phyloP scores from a whole-genome alignment of 2,888 invertebrate genomes.

The Chymomyza procnemis region DNA sequence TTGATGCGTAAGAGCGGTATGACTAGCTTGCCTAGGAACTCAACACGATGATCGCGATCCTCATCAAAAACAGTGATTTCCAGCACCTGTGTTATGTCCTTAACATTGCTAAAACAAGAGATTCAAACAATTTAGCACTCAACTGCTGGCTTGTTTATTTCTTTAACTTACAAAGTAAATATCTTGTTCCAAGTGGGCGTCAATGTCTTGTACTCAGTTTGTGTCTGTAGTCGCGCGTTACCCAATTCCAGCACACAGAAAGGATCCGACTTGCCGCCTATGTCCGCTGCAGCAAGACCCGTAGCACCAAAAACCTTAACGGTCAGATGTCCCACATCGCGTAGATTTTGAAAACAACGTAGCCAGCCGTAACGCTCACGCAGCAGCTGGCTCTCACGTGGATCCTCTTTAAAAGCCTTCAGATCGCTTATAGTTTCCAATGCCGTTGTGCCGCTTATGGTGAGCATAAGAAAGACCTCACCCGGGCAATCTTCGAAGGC shows the following conservation, averaged over 20 bases:
- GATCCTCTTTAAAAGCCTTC: conserved; percentile 89
- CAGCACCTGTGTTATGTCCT: conserved; percentile 95
- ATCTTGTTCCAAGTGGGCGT: conserved; percentile 99
- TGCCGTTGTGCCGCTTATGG: conserved; percentile 96
- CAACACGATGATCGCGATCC: conserved; percentile 98
- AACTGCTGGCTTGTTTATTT: neutral
- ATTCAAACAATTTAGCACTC: too few relatives aligned
- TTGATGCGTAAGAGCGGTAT: conserved; percentile 91
- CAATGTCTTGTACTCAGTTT: conserved; percentile 98
- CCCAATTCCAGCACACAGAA: conserved; percentile 98
- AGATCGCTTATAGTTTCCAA: conserved; percentile 95
- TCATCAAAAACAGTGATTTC: conserved; percentile 98
- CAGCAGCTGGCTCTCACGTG: conserved; percentile 83
- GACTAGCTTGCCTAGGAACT: conserved; percentile 95
- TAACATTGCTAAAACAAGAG: conserved; percentile 85
- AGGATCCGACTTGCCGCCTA: conserved; percentile 98
- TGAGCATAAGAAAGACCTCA: conserved; percentile 91
- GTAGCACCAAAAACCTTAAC: conserved; percentile 92
- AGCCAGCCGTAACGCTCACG: conserved; percentile 81
- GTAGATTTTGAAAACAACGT: conserved; percentile 84
- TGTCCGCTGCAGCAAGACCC: conserved; percentile 95
- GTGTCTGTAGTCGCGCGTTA: conserved; percentile 96
- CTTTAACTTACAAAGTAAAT: conserved; percentile 92
- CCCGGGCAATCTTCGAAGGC: conserved; percentile 92
- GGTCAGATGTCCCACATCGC: conserved; percentile 95